A percentile compares a stretch with the other conserved stretches of the same genome.
Evolutionary conservation across 1,140 invertebrate species (phyloP).

Genomic region (Zaprionus capensis): DNA sequence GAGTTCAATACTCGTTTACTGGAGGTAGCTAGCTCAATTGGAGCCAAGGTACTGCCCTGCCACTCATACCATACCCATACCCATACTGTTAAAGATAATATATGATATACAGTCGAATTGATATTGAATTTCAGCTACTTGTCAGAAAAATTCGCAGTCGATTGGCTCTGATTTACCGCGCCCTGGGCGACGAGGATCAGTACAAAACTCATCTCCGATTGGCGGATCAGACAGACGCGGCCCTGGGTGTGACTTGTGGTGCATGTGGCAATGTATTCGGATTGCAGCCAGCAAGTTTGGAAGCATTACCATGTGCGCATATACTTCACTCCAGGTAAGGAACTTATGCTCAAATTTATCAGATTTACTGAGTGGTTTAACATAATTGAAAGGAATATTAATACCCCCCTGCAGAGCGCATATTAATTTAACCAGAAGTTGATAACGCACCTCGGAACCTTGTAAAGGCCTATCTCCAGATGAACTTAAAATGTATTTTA

Average conservation of each 20-base stretch:
- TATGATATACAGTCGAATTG: background rate
- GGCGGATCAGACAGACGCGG: slow-evolving; percentile 89
- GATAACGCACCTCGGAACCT: background rate
- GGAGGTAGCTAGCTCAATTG: slow-evolving; percentile 91
- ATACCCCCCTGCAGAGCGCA: too few relatives aligned
- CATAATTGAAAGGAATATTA: too few relatives aligned
- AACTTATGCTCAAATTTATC: background rate
- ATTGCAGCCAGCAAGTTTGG: slow-evolving; percentile 89
- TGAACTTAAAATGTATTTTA: too few relatives aligned
- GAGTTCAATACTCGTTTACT: slow-evolving; percentile 92
- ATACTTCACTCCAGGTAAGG: slow-evolving; percentile 92
- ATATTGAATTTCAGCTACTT: slow-evolving; percentile 86
- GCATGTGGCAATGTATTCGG: slow-evolving; percentile 91
- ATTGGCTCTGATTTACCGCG: slow-evolving; percentile 90
- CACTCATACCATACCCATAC: background rate
- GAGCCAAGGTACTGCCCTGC: slow-evolving; percentile 87
- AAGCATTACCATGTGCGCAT: slow-evolving; percentile 92
- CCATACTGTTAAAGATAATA: background rate
- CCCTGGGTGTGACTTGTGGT: slow-evolving; percentile 90
- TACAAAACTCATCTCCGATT: slow-evolving; percentile 89
- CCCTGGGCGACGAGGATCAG: slow-evolving; percentile 92
- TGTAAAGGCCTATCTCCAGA: too few relatives aligned
- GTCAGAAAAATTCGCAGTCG: slow-evolving; percentile 91
- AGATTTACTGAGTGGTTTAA: too few relatives aligned
- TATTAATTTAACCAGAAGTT: too few relatives aligned